Evolutionary conservation across 2,888 invertebrate genomes (phyloP).

Genomic region (Morpho deidamia): DNA sequence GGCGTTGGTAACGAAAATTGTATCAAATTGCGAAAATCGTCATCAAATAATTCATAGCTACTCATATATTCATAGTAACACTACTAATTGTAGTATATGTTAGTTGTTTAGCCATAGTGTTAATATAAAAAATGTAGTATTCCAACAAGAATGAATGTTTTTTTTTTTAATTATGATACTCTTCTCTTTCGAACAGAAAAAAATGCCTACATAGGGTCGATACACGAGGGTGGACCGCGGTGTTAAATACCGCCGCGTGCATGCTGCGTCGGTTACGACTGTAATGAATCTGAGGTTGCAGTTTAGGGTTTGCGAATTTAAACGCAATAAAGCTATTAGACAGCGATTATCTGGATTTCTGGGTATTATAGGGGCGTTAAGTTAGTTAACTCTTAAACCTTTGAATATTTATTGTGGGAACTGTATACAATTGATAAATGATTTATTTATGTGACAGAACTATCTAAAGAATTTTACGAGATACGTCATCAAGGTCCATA

Average conservation of each 20-base stretch:
- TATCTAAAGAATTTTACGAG: not conserved
- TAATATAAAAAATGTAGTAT: too few relatives aligned
- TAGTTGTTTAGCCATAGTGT: too few relatives aligned
- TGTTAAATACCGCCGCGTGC: constrained; percentile 58
- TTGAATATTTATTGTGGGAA: constrained; percentile 7
- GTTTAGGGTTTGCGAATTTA: constrained; percentile 54
- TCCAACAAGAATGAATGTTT: too few relatives aligned
- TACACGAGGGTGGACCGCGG: constrained; percentile 45
- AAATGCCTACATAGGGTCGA: constrained; percentile 33
- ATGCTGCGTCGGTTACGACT: constrained; percentile 58
- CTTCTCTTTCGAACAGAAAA: constrained; percentile 10
- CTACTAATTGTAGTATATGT: too few relatives aligned
- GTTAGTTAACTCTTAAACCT: constrained; percentile 16
- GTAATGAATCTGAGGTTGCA: constrained; percentile 61
- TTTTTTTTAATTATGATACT: too few relatives aligned
- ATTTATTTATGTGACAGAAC: not conserved
- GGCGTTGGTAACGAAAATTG: too few relatives aligned
- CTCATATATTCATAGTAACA: too few relatives aligned
- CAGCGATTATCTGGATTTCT: constrained; percentile 29
- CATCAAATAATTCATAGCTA: too few relatives aligned
- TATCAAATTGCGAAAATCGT: too few relatives aligned
- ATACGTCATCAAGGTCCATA: too few relatives aligned
- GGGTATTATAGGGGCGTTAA: constrained; percentile 16
- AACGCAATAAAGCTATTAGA: constrained; percentile 33
- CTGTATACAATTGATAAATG: not conserved